Base-by-base conservation (phyloP, 2,113 vertebrate species). In the Pseudorasbora parva region DNA sequence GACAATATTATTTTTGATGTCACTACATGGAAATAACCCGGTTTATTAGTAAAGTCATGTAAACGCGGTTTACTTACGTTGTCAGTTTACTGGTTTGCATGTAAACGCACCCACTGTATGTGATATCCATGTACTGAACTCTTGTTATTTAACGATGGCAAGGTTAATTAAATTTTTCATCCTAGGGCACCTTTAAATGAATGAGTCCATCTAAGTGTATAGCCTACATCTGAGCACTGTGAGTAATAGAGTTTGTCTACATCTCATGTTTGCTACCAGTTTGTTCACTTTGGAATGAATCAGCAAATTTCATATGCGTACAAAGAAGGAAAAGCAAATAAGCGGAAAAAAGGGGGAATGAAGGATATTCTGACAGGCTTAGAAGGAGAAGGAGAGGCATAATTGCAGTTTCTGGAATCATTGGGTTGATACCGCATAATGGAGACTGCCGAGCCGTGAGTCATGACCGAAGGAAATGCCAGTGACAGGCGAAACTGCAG, bases 401-500 rank as follows among this genome's bases (percentile, higher is more conserved):
- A 51, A 62, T 64, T 80, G 59, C 43, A 80, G 78, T 79, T 79
- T 64, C 41, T 66, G 43, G 17, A 25, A 80, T 80, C 10, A 51
- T 80, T 1, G 78, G 60, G 78, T 66, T 54, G 79, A 69, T 69
- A 45, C 25, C 23, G 25, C 60, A 79, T 66, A 64, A 66, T 79
- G 43, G 41, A 30, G 78, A 64, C 43, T 79, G 25, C 17, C 11
- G n/a, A 49, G 41, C 37, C 25, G 4, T 33, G 43, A 81, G 60
- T 71, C 79, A 81, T 41, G 64, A 69, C 8, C 30, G 8, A 41
- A 81, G 79, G 64, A 81, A 71, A 81, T 81, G 30, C 79, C 79
- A 69, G 79, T 69, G 45, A 81, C 64, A 56, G 78, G n/a, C 21
- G 27, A 81, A 81, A 81, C 64, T 81, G 19, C 79, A 69, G 79